Evolutionary conservation across 2,888 invertebrate genomes (phyloP).

Genomic region (Rotaria magnacalcarata): DNA sequence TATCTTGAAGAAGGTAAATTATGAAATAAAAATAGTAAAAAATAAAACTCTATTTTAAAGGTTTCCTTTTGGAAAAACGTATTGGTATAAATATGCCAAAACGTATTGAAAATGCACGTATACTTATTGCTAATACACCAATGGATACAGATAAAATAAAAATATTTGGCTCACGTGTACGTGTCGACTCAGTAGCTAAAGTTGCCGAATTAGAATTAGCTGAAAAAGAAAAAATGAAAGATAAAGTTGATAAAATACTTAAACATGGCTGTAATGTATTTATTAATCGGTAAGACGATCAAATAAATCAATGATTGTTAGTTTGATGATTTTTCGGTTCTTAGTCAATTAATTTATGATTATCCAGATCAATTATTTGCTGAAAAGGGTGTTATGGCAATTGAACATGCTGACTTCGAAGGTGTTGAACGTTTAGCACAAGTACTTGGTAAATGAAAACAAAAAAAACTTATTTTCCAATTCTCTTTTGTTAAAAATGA

Average conservation of each 20-base stretch:
- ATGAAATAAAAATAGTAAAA: conserved; percentile 67
- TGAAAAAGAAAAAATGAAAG: conserved; percentile 99
- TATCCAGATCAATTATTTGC: conserved; percentile 98
- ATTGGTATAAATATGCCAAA: conserved; percentile 95
- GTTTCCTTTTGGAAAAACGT: conserved; percentile 89
- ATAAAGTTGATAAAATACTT: conserved; percentile 91
- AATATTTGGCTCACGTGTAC: conserved; percentile 84
- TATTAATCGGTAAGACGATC: conserved; percentile 71
- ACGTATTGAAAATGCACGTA: conserved; percentile 84
- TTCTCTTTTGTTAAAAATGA: conserved; percentile 49
- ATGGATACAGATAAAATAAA: conserved; percentile 99
- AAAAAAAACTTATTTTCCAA: too few species aligned
- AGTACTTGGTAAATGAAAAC: conserved; percentile 71
- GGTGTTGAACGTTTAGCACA: conserved; percentile 93
- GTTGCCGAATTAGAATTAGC: conserved; percentile 94
- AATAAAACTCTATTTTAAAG: conserved; percentile 52
- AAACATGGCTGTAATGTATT: conserved; percentile 92
- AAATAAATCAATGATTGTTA: not conserved
- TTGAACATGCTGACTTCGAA: conserved; percentile 99
- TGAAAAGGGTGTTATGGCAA: conserved; percentile 95
- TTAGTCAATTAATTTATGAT: conserved; percentile 83
- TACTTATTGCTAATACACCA: conserved; percentile 95
- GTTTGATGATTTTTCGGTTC: not conserved
- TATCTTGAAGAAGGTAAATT: conserved; percentile 84
- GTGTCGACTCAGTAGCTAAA: conserved; percentile 66